Evolutionary conservation across 1,140 invertebrate species (phyloP), one percentile per base, ranked within the genome.

Genomic region (Lerema accius): DNA sequence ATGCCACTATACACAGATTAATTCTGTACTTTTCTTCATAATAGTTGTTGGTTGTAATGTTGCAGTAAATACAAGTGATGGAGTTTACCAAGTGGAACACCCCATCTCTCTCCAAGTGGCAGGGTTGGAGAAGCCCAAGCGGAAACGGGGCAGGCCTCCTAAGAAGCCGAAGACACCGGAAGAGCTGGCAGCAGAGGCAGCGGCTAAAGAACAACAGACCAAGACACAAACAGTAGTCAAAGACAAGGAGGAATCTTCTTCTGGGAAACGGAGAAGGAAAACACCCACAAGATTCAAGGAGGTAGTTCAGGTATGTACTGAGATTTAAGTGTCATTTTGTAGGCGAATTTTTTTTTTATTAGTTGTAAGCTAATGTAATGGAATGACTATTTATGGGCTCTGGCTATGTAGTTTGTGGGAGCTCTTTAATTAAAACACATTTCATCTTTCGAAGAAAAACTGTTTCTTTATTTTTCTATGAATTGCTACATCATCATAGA

Each of bases 101-200:
- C 80, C 84, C 1, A 80, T 89, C 15, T 68, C 85, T 0, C 69
- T 92, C 1, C 80, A 85, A 91, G 93, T 94, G 55, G 92, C 94
- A 69, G 94, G 94, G 0, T 80, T 94, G 37, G 92, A 93, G 32
- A 94, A 93, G 70, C 94, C 94, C 2, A 93, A 92, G 78, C 84
- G 93, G 60, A 96, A 95, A 85, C 83, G 94, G 49, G 95, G 95
- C 4, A 86, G 95, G 53, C 95, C 94, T 2, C 93, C 93, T 1
- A 95, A 95, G 89, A 94, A 94, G 23, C 89, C 91, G 0, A 95
- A 95, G 86, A 66, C 76, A 15, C 86, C 91, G 10, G 80, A 86
- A 43, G 87, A 92, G 42, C 55, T 84, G 53, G 78, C 82, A 23
- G 75, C 87, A 61, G 70, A 81, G 35, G 56, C 69, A 0, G 55